Percentiles rank a stretch among this genome's conserved stretches.
Conservation (phyloP, 2,888 invertebrate genomes). For the Limenitis camilla region DNA sequence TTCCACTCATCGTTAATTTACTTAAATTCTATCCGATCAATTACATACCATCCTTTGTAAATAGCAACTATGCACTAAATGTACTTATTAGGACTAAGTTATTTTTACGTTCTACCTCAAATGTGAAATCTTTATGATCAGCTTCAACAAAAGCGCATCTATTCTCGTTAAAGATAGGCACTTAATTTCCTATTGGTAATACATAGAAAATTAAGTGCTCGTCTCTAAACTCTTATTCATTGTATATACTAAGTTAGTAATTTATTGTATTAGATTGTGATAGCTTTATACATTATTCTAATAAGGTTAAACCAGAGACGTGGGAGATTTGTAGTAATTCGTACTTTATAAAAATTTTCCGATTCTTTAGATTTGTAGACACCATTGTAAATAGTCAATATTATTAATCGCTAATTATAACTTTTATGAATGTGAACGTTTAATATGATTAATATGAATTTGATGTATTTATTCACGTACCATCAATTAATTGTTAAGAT, state of each 20-base stretch:
- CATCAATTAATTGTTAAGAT: neutral
- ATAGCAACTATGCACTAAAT: constrained; percentile 30
- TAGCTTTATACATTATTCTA: constrained; percentile 43
- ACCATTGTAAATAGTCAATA: constrained; percentile 41
- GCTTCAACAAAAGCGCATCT: constrained; percentile 4
- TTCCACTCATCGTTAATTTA: no score
- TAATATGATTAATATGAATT: neutral
- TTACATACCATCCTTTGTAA: constrained; percentile 28
- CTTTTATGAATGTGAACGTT: constrained; percentile 7
- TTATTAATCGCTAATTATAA: constrained; percentile 20
- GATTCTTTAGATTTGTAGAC: constrained; percentile 20
- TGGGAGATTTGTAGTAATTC: constrained; percentile 24
- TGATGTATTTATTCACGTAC: no score
- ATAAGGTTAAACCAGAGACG: constrained; percentile 23
- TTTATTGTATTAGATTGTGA: constrained; percentile 67
- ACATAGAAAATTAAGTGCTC: no score
- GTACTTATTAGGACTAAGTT: constrained; percentile 38
- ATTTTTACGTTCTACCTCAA: constrained; percentile 69
- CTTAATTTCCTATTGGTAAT: no score
- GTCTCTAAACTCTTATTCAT: constrained; percentile 15
- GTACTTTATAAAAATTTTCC: constrained; percentile 19
- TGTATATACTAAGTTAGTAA: constrained; percentile 43
- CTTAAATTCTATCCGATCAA: neutral
- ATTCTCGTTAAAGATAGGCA: no score
- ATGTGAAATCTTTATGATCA: constrained; percentile 32